These are phyloP conservation scores for Eretmocerus hayati DNA, from an alignment of 2,888 invertebrate genomes.

Conservation along the genomic window DNA sequence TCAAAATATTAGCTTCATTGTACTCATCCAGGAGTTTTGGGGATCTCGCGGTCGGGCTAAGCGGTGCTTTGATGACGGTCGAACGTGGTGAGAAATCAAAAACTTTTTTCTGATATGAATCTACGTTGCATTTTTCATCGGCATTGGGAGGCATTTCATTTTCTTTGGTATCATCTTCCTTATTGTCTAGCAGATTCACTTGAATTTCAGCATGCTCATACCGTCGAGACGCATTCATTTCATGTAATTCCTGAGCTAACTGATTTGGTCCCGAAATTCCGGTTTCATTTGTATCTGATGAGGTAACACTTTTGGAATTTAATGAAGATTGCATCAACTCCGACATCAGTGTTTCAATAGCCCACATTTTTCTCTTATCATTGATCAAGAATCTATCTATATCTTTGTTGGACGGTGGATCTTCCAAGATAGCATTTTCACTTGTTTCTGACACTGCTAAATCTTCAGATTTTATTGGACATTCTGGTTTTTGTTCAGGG, in stretches of 20 bases:
- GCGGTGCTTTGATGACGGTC: slow-evolving; percentile 17
- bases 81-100: slow-evolving; percentile 25
- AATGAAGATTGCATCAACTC: slow-evolving; percentile 30
- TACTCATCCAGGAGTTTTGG: slow-evolving; percentile 36
- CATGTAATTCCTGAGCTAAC: slow-evolving; percentile 31
- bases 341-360: slow-evolving; percentile 38
- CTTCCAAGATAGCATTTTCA: neutral
- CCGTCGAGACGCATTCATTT: slow-evolving; percentile 25
- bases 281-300: slow-evolving; percentile 5
- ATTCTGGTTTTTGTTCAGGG: slow-evolving; percentile 4
- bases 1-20: slow-evolving; percentile 37
- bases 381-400: slow-evolving; percentile 23
- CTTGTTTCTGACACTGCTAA: neutral
- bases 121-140: slow-evolving; percentile 7
- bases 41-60: slow-evolving; percentile 27
- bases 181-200: slow-evolving; percentile 16
- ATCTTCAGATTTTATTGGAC: neutral
- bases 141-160: slow-evolving; percentile 5
- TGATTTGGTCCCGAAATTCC: slow-evolving; percentile 24
- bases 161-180: slow-evolving; percentile 14
- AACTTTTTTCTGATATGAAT: slow-evolving; percentile 15
- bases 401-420: slow-evolving; percentile 6
- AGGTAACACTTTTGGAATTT: slow-evolving; percentile 23
- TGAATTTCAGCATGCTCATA: slow-evolving; percentile 22
- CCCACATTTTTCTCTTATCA: slow-evolving; percentile 41